These are phyloP conservation scores for Nyctibius grandis DNA, from an alignment of 2,797 vertebrate genomes.

Conservation along the genomic window DNA sequence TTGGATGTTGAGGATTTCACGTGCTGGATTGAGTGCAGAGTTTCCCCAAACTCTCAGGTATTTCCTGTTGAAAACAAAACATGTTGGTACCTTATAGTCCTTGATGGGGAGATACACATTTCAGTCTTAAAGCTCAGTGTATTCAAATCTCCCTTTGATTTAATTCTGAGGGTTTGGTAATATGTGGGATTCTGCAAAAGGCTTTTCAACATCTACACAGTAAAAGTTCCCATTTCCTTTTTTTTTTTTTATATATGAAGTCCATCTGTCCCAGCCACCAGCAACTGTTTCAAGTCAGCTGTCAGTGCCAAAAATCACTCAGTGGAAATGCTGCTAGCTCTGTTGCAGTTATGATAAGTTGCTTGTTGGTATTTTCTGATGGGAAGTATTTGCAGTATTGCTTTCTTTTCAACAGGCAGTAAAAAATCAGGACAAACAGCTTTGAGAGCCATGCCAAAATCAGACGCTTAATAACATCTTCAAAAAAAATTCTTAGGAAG, in stretches of 20 bases:
- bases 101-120: neutral
- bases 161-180: neutral
- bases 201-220: neutral
- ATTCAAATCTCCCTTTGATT: neutral
- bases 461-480: neutral
- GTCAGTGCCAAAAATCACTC: conserved; percentile 46
- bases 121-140: neutral
- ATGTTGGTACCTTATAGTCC: neutral
- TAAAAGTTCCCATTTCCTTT: neutral
- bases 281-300: conserved; percentile 61
- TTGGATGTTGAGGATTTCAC: neutral
- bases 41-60: neutral
- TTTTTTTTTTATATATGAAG: neutral
- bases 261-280: conserved; percentile 54
- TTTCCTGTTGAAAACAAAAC: neutral
- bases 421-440: neutral
- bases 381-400: conserved; percentile 13
- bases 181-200: neutral
- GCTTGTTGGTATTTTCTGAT: conserved; percentile 14
- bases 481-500: conserved; percentile 41
- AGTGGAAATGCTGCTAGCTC: conserved; percentile 6
- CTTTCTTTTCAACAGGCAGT: conserved; percentile 25
- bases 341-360: neutral
- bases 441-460: neutral
- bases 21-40: neutral